These are phyloP conservation scores for Eupithecia dodoneata DNA, from an alignment of 2,888 invertebrate genomes.

Conservation along the genomic window DNA sequence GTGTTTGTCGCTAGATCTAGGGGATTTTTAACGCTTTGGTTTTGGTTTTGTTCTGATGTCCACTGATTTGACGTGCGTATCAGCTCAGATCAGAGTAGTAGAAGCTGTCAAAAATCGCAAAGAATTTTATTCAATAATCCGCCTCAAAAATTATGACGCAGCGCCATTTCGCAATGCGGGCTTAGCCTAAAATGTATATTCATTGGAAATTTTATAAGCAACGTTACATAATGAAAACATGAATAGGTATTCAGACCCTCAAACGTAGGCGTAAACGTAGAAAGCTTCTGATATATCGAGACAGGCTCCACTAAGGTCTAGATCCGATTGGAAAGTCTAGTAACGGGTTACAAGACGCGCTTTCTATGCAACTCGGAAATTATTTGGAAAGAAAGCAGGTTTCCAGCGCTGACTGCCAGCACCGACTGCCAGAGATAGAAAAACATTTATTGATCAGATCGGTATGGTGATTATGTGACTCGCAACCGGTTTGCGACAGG, in stretches of 20 bases:
- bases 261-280: constrained; percentile 49
- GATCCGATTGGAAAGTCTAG: constrained; percentile 78
- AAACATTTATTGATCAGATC: too few relatives aligned
- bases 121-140: too few relatives aligned
- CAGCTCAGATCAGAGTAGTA: too few relatives aligned
- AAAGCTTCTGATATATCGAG: constrained; percentile 68
- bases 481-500: too few relatives aligned
- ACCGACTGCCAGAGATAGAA: neutral
- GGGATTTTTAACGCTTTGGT: too few relatives aligned
- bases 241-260: constrained; percentile 7
- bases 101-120: too few relatives aligned
- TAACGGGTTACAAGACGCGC: constrained; percentile 66
- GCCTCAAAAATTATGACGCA: too few relatives aligned
- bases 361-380: constrained; percentile 66
- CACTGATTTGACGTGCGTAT: too few relatives aligned
- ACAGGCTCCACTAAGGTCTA: constrained; percentile 55
- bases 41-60: too few relatives aligned
- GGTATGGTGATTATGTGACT: too few relatives aligned
- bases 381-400: constrained; percentile 2
- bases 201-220: neutral
- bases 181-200: neutral
- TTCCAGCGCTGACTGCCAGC: neutral
- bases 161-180: too few relatives aligned
- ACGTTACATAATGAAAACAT: neutral
- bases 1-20: too few relatives aligned